phyloP scores from a whole-genome alignment of 2,797 vertebrate genomes.

The Lacerta agilis region DNA sequence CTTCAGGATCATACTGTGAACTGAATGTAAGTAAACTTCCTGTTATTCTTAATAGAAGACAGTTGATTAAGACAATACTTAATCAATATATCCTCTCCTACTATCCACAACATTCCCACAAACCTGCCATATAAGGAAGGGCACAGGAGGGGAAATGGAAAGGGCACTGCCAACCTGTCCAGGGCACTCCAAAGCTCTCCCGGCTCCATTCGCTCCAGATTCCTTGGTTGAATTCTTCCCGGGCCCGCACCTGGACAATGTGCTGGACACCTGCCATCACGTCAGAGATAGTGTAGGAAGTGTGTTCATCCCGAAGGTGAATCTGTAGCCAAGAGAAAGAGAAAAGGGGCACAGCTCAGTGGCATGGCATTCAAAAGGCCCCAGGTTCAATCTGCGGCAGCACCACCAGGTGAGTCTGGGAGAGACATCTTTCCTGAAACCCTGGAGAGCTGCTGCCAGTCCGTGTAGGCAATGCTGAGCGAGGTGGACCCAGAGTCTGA shows the following conservation, averaged over 20 bases:
- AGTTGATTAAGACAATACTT: too few relatives aligned
- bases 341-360: neutral
- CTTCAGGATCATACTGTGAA: too few relatives aligned
- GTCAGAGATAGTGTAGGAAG: constrained; percentile 74
- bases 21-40: too few relatives aligned
- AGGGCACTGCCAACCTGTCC: constrained; percentile 79
- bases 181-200: constrained; percentile 75
- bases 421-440: too few relatives aligned
- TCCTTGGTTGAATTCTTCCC: constrained; percentile 83
- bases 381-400: neutral
- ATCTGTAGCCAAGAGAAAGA: constrained; percentile 49
- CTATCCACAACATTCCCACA: neutral
- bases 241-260: constrained; percentile 80
- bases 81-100: too few relatives aligned
- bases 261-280: constrained; percentile 76
- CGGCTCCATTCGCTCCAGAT: constrained; percentile 88
- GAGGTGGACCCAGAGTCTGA: too few relatives aligned
- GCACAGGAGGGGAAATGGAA: neutral
- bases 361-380: neutral
- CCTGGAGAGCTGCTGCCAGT: too few relatives aligned
- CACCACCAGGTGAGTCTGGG: neutral
- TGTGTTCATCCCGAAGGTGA: neutral
- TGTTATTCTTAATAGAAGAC: too few relatives aligned
- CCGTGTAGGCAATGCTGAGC: too few relatives aligned
- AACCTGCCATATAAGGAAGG: neutral